Conservation (phyloP, 1,140 invertebrate genomes). For the Papilio helenus region DNA sequence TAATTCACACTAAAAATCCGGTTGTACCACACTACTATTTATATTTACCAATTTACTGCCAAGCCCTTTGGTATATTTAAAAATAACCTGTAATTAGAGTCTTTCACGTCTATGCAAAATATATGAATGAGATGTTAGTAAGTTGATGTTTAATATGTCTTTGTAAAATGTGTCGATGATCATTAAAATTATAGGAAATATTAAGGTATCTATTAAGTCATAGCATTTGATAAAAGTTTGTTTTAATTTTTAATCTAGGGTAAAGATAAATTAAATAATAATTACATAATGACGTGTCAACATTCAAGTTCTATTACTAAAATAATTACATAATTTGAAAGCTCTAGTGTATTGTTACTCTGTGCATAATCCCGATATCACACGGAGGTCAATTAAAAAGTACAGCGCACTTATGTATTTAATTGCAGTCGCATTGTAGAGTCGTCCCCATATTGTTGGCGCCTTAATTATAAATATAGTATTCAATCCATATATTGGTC, state of each 20-base stretch:
- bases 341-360: constrained; percentile 3
- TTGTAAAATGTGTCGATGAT: too few relatives aligned
- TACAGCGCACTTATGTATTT: not conserved
- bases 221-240: too few relatives aligned
- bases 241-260: not conserved
- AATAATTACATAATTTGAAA: not conserved
- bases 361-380: constrained; percentile 21
- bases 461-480: constrained; percentile 10
- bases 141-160: too few relatives aligned
- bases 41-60: not conserved
- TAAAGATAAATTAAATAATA: not conserved
- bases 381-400: constrained; percentile 29
- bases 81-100: not conserved
- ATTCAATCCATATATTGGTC: constrained; percentile 20
- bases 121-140: not conserved
- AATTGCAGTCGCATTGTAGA: constrained; percentile 17
- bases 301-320: not conserved
- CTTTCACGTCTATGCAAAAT: not conserved
- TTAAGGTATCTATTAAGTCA: not conserved
- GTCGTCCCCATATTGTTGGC: not conserved
- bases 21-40: too few relatives aligned
- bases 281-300: not conserved
- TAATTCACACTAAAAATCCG: not conserved
- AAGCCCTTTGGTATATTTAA: constrained; percentile 14
- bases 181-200: not conserved